phyloP scores from a whole-genome alignment of 1,140 invertebrate genomes.

The Papilio polytes region DNA sequence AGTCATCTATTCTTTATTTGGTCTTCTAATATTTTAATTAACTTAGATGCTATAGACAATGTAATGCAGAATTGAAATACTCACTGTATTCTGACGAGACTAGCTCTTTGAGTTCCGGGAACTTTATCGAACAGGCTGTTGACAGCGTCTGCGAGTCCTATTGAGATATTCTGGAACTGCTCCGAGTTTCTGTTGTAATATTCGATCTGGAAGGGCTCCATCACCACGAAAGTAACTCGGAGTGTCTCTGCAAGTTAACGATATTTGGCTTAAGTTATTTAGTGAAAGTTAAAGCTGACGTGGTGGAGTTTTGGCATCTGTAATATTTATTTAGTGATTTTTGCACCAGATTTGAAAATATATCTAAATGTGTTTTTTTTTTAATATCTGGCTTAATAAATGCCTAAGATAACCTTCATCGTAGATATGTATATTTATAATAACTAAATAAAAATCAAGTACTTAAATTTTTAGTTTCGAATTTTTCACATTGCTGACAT shows the following conservation, averaged over 20 bases:
- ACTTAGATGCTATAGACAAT: no score
- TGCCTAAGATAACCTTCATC: no score
- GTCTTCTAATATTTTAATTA: no score
- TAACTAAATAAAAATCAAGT: no score
- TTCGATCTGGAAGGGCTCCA: constrained; percentile 69
- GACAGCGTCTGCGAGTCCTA: constrained; percentile 67
- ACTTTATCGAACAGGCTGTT: constrained; percentile 64
- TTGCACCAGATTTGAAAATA: no score
- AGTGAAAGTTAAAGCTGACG: background rate
- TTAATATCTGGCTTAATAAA: no score
- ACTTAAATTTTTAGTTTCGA: no score
- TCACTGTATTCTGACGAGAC: constrained; percentile 79
- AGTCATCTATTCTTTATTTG: no score
- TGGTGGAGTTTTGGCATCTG: background rate
- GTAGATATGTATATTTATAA: no score
- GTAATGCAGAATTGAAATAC: constrained; percentile 44
- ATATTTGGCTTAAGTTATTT: background rate
- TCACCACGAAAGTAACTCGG: constrained; percentile 72
- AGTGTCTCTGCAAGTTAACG: constrained; percentile 70
- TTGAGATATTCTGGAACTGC: constrained; percentile 73
- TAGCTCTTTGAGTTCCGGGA: constrained; percentile 70
- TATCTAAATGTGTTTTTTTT: no score
- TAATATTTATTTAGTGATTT: no score
- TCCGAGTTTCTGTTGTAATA: constrained; percentile 76
- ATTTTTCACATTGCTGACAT: no score